Base-by-base conservation (phyloP, 2,113 vertebrate genomes). In the Pimephales promelas region DNA sequence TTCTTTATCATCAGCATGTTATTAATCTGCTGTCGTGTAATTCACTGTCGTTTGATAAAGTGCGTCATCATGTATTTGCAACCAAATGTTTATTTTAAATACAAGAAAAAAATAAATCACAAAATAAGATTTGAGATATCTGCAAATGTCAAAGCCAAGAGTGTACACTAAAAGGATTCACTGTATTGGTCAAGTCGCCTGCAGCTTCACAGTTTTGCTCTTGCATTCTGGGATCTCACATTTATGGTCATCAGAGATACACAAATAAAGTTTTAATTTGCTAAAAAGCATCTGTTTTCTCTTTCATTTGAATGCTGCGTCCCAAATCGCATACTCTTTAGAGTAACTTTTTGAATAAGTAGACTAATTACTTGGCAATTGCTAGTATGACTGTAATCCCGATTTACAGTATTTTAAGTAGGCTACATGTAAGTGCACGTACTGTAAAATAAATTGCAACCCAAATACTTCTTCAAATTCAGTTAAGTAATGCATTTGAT, bases 71-170 rank as follows among this genome's bases (percentile, higher is more conserved):
- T 49, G 14, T 49, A 16, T 49, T 91, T 87, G 89, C 74, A 88
- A 91, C 90, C 85, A 90, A 89, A 71, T 80, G 5, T 89, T 90
- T 88, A 88, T 92, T 91, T 91, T 91, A 64, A 88, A 90, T 89
- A 84, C 76, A 89, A 40, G 81, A 66, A 61, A 36, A 36, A 43
- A 64, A 24, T 76, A 84, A 57, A 86, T 45, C 13, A 6, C 70
- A 0, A 82, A 86, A 47, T 28, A 49, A 57, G 64, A 52, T 74
- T 90, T 28, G 26, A 62, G 59, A 87, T 91, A 85, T 59, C n/a
- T 59, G n/a, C 10, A 11, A 14, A 59, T 59, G 56, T 59, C 56
- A 24, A 89, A 56, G 36, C 36, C 7, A 8, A 40, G 59, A 76
- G 47, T 79, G 78, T 82, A 68, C 86, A 90, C 90, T 89, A n/a